phyloP scores from a whole-genome alignment of 2,113 vertebrate species.

The Pogonocichla stellata region DNA sequence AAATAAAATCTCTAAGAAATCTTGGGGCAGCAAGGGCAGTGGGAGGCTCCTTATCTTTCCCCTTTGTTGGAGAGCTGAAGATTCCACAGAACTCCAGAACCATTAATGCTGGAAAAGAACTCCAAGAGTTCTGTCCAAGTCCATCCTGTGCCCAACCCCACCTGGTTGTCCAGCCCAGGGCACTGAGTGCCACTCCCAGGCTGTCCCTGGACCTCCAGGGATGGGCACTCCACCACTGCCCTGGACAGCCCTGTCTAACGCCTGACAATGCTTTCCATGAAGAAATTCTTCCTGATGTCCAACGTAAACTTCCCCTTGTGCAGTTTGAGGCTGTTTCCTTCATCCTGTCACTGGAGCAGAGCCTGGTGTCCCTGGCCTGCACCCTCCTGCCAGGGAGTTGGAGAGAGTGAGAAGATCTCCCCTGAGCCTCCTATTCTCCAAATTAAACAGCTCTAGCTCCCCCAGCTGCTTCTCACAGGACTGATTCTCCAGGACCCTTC shows the following conservation, averaged over 20 bases:
- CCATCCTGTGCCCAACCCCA: neutral
- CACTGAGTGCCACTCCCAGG: neutral
- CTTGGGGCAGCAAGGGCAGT: neutral
- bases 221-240: neutral
- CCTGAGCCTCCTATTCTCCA: neutral
- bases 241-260: neutral
- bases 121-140: neutral
- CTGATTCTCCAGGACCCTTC: neutral
- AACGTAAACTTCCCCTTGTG: neutral
- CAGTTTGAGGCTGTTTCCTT: neutral
- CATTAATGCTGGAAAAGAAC: neutral
- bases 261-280: neutral
- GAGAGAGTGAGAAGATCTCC: neutral
- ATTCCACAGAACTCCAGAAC: neutral
- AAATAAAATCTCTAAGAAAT: neutral
- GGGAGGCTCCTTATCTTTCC: neutral
- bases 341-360: neutral
- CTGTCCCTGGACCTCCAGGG: neutral
- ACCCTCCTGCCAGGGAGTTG: neutral
- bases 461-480: neutral
- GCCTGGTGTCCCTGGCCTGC: rapidly evolving
- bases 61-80: neutral
- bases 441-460: neutral
- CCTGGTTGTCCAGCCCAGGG: neutral
- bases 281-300: neutral